These are phyloP conservation scores for Volucella bombylans DNA, from an alignment of 2,888 invertebrate species.

Conservation along the genomic window DNA sequence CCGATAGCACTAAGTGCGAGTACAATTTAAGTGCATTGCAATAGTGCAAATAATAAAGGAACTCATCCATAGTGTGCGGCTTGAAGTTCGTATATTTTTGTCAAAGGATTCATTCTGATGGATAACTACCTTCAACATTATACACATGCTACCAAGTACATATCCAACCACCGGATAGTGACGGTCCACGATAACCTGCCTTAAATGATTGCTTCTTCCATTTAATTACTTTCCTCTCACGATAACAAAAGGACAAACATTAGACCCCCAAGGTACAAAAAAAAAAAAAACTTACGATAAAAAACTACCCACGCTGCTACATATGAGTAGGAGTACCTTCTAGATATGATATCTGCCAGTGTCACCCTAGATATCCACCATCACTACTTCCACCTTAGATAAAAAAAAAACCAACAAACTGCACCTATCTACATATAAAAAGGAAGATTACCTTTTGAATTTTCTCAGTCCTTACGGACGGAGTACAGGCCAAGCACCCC, in stretches of 20 bases:
- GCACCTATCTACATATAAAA: constrained; percentile 36
- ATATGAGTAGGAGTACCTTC: constrained; percentile 15
- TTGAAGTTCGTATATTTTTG: too few relatives aligned
- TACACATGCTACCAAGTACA: too few relatives aligned
- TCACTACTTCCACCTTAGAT: constrained; percentile 54
- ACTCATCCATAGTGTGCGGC: too few relatives aligned
- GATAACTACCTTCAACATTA: too few relatives aligned
- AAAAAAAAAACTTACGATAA: constrained; percentile 59
- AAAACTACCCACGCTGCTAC: constrained; percentile 26
- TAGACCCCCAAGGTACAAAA: constrained; percentile 11
- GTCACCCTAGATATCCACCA: constrained; percentile 46
- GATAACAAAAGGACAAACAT: constrained; percentile 69
- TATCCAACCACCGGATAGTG: too few relatives aligned
- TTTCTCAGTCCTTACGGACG: constrained; percentile 33
- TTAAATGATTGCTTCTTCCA: too few relatives aligned
- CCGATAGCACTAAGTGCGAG: too few relatives aligned
- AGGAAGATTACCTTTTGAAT: constrained; percentile 53
- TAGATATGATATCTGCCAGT: constrained; percentile 57
- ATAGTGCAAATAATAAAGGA: too few relatives aligned
- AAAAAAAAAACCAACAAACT: constrained; percentile 35
- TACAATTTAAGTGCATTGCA: too few relatives aligned
- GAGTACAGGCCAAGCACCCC: neutral
- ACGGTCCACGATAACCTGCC: too few relatives aligned
- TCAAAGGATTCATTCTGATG: too few relatives aligned
- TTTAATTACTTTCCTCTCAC: neutral